phyloP scores from a whole-genome alignment of 1,140 invertebrate species.

The Vanessa tameamea region DNA sequence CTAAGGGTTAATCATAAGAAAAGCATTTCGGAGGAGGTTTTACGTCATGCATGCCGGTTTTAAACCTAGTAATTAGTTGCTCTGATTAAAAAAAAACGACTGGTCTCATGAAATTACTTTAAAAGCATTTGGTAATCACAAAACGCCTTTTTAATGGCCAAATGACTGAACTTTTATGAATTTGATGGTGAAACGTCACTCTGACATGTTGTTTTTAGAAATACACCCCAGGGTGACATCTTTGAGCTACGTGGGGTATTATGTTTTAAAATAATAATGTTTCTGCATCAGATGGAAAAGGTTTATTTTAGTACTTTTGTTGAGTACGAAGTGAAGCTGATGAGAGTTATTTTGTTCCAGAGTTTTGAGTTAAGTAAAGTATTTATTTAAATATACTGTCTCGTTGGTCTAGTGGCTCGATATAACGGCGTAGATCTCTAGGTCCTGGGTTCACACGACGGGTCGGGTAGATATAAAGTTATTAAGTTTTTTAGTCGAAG shows the following conservation, averaged over 20 bases:
- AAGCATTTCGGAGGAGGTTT: too few species aligned
- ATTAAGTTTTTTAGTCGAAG: too few species aligned
- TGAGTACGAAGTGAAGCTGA: neutral
- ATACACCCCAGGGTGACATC: slow-evolving; percentile 28
- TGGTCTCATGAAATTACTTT: neutral
- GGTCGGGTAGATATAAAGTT: too few species aligned
- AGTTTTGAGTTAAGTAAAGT: neutral
- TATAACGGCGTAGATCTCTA: too few species aligned
- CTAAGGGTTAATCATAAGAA: too few species aligned
- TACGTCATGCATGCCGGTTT: too few species aligned
- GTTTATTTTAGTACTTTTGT: neutral
- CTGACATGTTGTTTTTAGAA: slow-evolving; percentile 35
- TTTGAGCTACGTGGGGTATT: slow-evolving; percentile 24
- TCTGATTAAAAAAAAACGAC: neutral
- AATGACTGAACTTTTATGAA: slow-evolving; percentile 25
- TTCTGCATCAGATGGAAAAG: slow-evolving; percentile 9
- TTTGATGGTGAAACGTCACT: slow-evolving; percentile 34
- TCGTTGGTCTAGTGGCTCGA: too few species aligned
- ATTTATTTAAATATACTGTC: too few species aligned
- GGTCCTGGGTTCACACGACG: too few species aligned
- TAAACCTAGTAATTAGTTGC: neutral
- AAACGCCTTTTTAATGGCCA: neutral
- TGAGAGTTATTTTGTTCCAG: neutral
- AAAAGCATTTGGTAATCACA: neutral
- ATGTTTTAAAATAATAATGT: slow-evolving; percentile 35